Evolutionary conservation across 2,113 vertebrate genomes (phyloP), one percentile per base, ranked within the genome.

Genomic region (Phycodurus eques): DNA sequence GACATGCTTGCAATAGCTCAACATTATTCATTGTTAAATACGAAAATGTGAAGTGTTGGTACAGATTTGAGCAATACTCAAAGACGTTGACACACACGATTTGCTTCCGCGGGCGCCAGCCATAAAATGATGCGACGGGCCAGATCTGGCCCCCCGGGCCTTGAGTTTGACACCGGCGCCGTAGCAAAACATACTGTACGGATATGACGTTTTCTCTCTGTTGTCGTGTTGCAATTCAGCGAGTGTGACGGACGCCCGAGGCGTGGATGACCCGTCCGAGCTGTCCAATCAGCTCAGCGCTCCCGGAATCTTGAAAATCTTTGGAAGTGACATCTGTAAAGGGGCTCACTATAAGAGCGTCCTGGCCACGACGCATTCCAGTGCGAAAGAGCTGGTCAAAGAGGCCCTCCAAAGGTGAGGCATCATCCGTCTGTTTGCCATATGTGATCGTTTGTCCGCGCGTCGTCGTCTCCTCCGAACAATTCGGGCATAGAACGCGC

Each of bases 341-440:
- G 93, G 93, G 11, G 92, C 93, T 44, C 92, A 94, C 83, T 94
- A 94, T 43, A 94, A 93, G 74, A 94, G 92, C 5, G 92, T 93
- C 35, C 79, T 94, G 68, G 93, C 93, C 68, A 93, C 92, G 61
- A 93, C 85, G 1, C 92, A 91, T 67, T 94, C 93, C 59, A 91
- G 92, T 8, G 93, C 92, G 20, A 92, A 87, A 78, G 93, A 94
- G 68, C 88, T 94, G 0, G 92, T 94, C 64, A 94, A 93, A 86
- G 93, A 94, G 85, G 93, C 93, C 54, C 90, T 94, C 0, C 92
- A 94, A 75, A 91, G 93, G 93, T 94, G 69, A 86, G 90, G 35
- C 65, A 68, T 49, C 33, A 27, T 64, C 13, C 68, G 74, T 72
- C 64, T 69, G 61, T 67, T 56, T 69, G 33, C 49, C 71, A 22